Percentiles rank a stretch among this genome's conserved stretches.
Conservation (phyloP, 2,113 vertebrate species). For the Pelmatolapia mariae region DNA sequence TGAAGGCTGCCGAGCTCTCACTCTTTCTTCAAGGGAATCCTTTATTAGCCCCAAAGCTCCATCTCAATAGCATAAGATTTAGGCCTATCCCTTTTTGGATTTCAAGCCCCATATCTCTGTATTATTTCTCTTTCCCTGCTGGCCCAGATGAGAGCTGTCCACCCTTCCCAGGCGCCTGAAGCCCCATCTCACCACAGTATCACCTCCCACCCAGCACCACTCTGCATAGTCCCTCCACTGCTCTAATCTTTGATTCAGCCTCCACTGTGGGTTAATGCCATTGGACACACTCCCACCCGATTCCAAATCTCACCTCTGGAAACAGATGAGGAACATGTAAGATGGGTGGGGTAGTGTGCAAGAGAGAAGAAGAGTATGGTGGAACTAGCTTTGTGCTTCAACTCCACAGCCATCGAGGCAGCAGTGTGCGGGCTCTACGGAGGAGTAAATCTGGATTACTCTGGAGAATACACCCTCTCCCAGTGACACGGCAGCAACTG, state of each 20-base stretch:
- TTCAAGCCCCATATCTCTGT: slow-evolving; percentile 43
- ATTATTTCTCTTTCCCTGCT: slow-evolving; percentile 43
- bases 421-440: slow-evolving; percentile 7
- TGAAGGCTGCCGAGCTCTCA: slow-evolving; percentile 25
- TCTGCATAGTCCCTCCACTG: slow-evolving; percentile 28
- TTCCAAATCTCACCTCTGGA: slow-evolving; percentile 56
- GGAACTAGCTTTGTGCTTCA: slow-evolving; percentile 1
- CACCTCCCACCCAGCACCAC: slow-evolving; percentile 51
- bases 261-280: slow-evolving; percentile 66
- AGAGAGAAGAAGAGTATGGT: slow-evolving; percentile 15
- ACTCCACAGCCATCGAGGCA: slow-evolving; percentile 6
- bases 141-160: slow-evolving; percentile 54
- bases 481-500: slow-evolving; percentile 5
- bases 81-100: slow-evolving; percentile 47
- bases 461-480: slow-evolving; percentile 46
- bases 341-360: slow-evolving; percentile 41
- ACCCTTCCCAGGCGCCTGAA: slow-evolving; percentile 36
- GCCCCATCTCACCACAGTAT: slow-evolving; percentile 34
- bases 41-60: slow-evolving; percentile 53
- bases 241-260: slow-evolving; percentile 59
- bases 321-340: slow-evolving; percentile 50
- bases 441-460: slow-evolving; percentile 62
- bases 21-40: slow-evolving; percentile 47
- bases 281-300: slow-evolving; percentile 68
- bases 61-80: slow-evolving; percentile 49